Conservation (phyloP, 2,797 vertebrate genomes). For the Psittacula derbiana region DNA sequence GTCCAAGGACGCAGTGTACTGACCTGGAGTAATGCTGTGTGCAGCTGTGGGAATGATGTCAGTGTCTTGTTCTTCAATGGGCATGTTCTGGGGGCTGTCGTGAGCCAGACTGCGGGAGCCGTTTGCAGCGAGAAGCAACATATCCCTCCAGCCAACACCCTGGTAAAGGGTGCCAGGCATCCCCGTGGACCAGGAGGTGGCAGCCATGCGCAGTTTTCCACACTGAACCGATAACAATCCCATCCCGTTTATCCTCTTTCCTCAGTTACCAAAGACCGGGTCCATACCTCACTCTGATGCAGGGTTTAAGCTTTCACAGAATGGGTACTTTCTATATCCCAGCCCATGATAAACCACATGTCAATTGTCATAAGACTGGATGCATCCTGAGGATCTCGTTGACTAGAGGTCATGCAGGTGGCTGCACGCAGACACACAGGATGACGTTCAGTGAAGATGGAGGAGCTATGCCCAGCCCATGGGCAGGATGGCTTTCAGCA, state of each 20-base stretch:
- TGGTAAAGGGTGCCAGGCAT: background rate
- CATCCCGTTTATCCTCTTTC: background rate
- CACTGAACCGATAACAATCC: too few species aligned
- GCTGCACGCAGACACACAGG: fast-evolving
- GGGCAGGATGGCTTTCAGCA: background rate
- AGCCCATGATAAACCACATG: background rate
- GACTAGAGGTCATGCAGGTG: too few species aligned
- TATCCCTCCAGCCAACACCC: background rate
- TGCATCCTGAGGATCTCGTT: background rate
- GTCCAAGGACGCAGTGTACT: constrained; percentile 3
- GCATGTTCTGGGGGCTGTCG: background rate
- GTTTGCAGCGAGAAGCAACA: background rate
- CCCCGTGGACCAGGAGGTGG: background rate
- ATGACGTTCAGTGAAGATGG: fast-evolving
- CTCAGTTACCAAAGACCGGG: fast-evolving
- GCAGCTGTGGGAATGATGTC: constrained; percentile 39
- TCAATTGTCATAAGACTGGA: background rate
- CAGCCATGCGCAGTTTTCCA: background rate
- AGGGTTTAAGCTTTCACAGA: background rate
- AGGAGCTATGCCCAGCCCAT: fast-evolving
- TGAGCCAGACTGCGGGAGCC: background rate
- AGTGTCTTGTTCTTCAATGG: background rate
- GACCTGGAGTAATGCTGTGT: background rate
- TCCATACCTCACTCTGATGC: background rate
- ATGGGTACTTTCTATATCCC: background rate